Conservation (phyloP, 2,113 vertebrate species). For the Cephalophus harveyi region DNA sequence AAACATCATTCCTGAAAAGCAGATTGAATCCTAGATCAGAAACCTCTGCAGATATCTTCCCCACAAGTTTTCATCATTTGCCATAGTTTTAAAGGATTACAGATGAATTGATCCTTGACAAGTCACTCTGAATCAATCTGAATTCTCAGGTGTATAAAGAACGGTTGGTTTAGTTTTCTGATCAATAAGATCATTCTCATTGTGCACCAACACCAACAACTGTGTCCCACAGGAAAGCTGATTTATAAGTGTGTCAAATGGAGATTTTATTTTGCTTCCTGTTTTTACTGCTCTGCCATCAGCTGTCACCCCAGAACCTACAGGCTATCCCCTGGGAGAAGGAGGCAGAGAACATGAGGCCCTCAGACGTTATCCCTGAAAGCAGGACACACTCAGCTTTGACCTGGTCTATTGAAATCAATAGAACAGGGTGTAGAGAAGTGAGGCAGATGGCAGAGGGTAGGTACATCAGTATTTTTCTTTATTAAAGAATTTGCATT, state of each 20-base stretch:
- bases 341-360: background rate
- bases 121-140: background rate
- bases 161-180: conserved; percentile 1
- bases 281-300: conserved; percentile 39
- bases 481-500: conserved; percentile 52
- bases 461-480: conserved; percentile 50
- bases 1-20: background rate
- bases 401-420: conserved; percentile 61
- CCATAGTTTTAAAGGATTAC: background rate
- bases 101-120: background rate
- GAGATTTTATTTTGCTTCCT: conserved; percentile 62
- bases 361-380: conserved; percentile 51
- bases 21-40: background rate
- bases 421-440: background rate
- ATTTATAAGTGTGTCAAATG: conserved; percentile 46
- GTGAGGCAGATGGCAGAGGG: conserved; percentile 41
- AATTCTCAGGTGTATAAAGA: conserved; percentile 5
- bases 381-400: conserved; percentile 64
- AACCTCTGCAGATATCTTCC: background rate
- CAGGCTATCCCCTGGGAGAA: background rate
- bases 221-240: background rate
- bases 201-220: background rate
- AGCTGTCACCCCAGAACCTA: background rate
- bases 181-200: conserved; percentile 34
- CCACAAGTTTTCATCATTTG: background rate